Evolutionary conservation across 2,888 invertebrate species (phyloP), one percentile per base, ranked within the genome.

Genomic region (Plusia festucae): DNA sequence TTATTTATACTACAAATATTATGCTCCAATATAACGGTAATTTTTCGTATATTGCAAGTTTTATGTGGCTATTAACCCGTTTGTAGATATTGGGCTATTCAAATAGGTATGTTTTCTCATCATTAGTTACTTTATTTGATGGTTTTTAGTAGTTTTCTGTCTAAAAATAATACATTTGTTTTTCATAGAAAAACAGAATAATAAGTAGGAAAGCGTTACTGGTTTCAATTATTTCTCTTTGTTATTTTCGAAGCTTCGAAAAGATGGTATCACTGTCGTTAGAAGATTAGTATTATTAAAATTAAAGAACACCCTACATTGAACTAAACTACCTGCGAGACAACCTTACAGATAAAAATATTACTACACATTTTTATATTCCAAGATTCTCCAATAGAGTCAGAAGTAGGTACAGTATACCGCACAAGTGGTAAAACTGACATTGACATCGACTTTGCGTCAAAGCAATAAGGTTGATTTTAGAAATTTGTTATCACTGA

Each of bases 1-100:
- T 68, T 68, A 65, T 62, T 62, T 34, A 52, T 34, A 53, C 49
- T 73, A 61, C 66, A 77, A 53, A 54, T 2, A 8, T 40, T 32
- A 51, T 20, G 40, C 40, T n/a, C 16, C 46, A 75, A 56, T 58
- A 58, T 34, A 32, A 53, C 55, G 27, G n/a, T 40, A 66, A 30
- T 11, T 7, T 34, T 58, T 40, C 20, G 30, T 22, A 20, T n/a
- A 13, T 59, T 16, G 7, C n/a, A 49, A 0, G 22, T 22, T 56
- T 9, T 24, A 34, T n/a, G 13, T 8, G 11, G 8, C 15, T 9
- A 22, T 49, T 22, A 34, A 53, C 59, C 34, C 9, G 52, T 53
- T 20, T 44, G 40, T 15, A 5, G 8, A 44, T 34, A 40, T 44
- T 44, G n/a, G 11, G 46, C n/a, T 40, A n/a, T 40, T 40, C n/a